A percentile compares a stretch with the other conserved stretches of the same genome.
phyloP scores from a whole-genome alignment of 2,797 vertebrate species.

The Crocidura indochinensis region DNA sequence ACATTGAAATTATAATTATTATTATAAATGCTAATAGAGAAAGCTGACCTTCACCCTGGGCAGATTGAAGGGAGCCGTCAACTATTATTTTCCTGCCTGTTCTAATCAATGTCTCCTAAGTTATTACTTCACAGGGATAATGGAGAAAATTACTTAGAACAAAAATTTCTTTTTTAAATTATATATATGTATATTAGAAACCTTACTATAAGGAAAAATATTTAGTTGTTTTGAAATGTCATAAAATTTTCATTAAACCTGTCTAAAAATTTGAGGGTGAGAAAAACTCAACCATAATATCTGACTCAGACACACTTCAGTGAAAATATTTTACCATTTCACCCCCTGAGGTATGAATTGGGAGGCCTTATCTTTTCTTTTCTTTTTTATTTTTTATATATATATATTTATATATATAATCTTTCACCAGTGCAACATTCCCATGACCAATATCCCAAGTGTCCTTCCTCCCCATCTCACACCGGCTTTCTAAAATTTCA shows the following conservation, averaged over 20 bases:
- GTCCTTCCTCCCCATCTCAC: too few relatives aligned
- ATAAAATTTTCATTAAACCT: neutral
- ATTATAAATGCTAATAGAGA: neutral
- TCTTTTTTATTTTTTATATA: too few relatives aligned
- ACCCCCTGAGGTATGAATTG: too few relatives aligned
- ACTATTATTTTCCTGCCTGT: neutral
- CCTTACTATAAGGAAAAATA: neutral
- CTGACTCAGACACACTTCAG: neutral
- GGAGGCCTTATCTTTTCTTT: too few relatives aligned
- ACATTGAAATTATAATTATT: neutral
- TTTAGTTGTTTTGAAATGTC: slow-evolving; percentile 33
- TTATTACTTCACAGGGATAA: neutral
- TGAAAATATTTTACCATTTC: neutral
- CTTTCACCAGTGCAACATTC: too few relatives aligned
- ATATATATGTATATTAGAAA: neutral
- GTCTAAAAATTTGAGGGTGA: neutral
- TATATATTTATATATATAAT: too few relatives aligned
- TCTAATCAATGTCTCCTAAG: neutral
- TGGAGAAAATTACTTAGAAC: neutral
- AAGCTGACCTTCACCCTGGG: neutral
- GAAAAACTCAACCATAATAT: neutral
- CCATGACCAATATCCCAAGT: too few relatives aligned
- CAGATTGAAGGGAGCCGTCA: neutral
- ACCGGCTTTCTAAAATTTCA: too few relatives aligned
- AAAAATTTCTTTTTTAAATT: slow-evolving; percentile 7